Evolutionary conservation across 2,888 invertebrate genomes (phyloP).

Genomic region (Ophraella communa): DNA sequence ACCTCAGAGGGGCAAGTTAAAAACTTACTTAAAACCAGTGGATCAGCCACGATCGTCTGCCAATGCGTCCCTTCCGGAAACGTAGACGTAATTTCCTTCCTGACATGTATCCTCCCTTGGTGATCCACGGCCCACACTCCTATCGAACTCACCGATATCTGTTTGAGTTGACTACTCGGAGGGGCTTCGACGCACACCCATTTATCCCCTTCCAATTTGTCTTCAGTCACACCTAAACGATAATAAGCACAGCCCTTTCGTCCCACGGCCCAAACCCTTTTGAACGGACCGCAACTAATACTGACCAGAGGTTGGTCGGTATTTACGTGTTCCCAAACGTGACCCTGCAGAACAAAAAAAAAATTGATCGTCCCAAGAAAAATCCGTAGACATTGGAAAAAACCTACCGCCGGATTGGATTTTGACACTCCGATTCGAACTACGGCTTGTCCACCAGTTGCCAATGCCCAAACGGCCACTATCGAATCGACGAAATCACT

Average conservation of each 20-base stretch:
- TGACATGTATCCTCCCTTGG: slow-evolving; percentile 74
- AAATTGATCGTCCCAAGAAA: neutral
- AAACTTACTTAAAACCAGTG: slow-evolving; percentile 62
- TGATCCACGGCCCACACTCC: slow-evolving; percentile 85
- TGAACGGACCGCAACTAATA: slow-evolving; percentile 73
- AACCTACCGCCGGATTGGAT: slow-evolving; percentile 73
- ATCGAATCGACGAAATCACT: slow-evolving; percentile 59
- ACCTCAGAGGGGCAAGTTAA: no score
- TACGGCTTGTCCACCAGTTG: slow-evolving; percentile 85
- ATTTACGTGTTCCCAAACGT: slow-evolving; percentile 79
- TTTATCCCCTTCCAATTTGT: slow-evolving; percentile 69
- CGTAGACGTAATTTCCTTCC: slow-evolving; percentile 76
- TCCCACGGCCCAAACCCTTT: slow-evolving; percentile 84
- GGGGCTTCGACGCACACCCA: slow-evolving; percentile 85
- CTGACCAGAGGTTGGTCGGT: slow-evolving; percentile 81
- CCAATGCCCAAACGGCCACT: slow-evolving; percentile 83
- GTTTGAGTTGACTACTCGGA: slow-evolving; percentile 70
- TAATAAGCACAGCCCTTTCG: slow-evolving; percentile 85
- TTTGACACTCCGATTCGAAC: slow-evolving; percentile 79
- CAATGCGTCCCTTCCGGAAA: slow-evolving; percentile 87
- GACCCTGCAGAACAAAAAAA: slow-evolving; percentile 63
- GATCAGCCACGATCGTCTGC: slow-evolving; percentile 71
- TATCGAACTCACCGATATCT: slow-evolving; percentile 74
- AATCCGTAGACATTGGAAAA: no score
- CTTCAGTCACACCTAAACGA: slow-evolving; percentile 74